Evolutionary conservation across 2,888 invertebrate genomes (phyloP), one percentile per base, ranked within the genome.

Genomic region (Monoplex corrugatus): DNA sequence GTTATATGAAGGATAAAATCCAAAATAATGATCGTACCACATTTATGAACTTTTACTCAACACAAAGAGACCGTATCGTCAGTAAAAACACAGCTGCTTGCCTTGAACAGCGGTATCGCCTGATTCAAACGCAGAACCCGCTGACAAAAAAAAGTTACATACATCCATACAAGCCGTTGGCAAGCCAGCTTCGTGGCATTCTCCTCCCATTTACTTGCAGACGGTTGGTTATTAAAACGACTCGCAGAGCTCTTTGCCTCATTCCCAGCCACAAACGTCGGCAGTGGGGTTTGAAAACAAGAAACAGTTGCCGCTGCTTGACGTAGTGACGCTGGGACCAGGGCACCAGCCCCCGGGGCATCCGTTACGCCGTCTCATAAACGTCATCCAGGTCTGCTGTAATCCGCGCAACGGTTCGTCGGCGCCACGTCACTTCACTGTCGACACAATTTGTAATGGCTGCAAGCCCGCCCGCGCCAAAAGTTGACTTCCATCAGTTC

Each of bases 261-360:
- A 78, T 23, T 78, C 40, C 78, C 78, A 78, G 40, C 38, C 78
- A 78, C 78, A 78, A 78, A 78, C 40, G 78, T 78, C 78, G 78
- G 23, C 16, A 38, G 40, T 40, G 78, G 40, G 78, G n/a, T 19
- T 16, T 78, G 78, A 78, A 40, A 78, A 78, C 78, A 78, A 28
- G 78, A 78, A 78, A 78, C 78, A 78, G 78, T 78, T 78, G 78
- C 78, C 78, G 16, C 50, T 13, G 50, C 50, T 16, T 8, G 16
- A 16, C 16, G 16, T 13, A 57, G 57, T 57, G 57, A 16, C 57
- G n/a, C 57, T 57, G 57, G 72, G 35, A n/a, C 35, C 72, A 68
- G 63, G 23, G 28, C 8, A n/a, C 35, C 72, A 8, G 72, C 13
- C 3, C 23, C 23, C 40, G 40, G 43, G 43, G 40, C 78, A 5